A percentile compares a stretch with the other conserved stretches of the same genome.
These are phyloP conservation scores for Hormiphora californensis DNA, from an alignment of 37 sponge, comb jelly and placozoan species.

Conservation along the genomic window DNA sequence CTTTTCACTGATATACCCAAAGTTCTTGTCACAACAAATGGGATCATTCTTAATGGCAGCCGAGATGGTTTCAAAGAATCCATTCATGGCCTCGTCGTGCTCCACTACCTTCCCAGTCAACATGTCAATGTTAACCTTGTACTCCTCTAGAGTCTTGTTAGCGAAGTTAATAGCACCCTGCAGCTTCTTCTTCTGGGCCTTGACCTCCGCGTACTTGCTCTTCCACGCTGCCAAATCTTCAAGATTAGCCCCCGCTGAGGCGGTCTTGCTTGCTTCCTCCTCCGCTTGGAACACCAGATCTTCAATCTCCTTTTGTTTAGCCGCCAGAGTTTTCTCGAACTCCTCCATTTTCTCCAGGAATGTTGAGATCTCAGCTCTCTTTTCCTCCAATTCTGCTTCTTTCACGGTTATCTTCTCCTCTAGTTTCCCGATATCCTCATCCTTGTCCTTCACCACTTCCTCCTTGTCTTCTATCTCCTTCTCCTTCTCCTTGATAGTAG, in stretches of 20 bases:
- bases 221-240: conserved; percentile 50
- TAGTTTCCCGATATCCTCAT: conserved; percentile 70
- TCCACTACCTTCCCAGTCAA: conserved; percentile 42
- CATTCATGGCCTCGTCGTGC: conserved; percentile 43
- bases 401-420: conserved; percentile 86
- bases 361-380: conserved; percentile 23
- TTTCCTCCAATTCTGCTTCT: conserved; percentile 63
- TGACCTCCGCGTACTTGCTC: conserved; percentile 39
- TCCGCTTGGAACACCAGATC: conserved; percentile 51
- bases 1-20: conserved; percentile 45
- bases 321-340: conserved; percentile 34
- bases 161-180: conserved; percentile 53
- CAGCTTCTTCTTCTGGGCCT: conserved; percentile 49
- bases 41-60: conserved; percentile 40
- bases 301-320: conserved; percentile 43
- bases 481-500: conserved; percentile 66
- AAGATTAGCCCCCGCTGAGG: conserved; percentile 37
- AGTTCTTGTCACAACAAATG: conserved; percentile 50
- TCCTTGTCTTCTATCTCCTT: conserved; percentile 60
- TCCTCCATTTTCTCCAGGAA: conserved; percentile 53
- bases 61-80: conserved; percentile 13
- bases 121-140: conserved; percentile 51
- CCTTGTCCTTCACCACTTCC: conserved; percentile 83
- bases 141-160: conserved; percentile 37
- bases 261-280: conserved; percentile 46